Conservation (phyloP, 2,113 vertebrate species). For the Ardeotis arabs region DNA sequence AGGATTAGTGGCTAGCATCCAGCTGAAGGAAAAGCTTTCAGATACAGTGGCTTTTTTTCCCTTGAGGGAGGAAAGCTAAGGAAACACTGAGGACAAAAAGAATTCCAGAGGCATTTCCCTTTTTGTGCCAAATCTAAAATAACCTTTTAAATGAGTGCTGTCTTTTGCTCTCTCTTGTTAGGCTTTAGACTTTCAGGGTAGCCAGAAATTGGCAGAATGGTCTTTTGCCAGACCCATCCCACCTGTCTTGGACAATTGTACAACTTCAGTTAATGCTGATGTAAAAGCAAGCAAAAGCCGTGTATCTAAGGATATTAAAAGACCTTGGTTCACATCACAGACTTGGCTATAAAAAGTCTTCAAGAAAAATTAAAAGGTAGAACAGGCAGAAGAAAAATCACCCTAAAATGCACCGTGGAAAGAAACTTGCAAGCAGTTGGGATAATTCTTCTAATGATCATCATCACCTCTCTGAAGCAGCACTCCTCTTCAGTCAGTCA, state of each 20-base stretch:
- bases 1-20: constrained; percentile 56
- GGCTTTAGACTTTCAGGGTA: constrained; percentile 7
- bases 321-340: not conserved
- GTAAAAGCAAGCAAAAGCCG: not conserved
- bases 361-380: not conserved
- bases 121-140: constrained; percentile 51
- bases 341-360: not conserved
- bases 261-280: not conserved
- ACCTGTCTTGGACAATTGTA: not conserved
- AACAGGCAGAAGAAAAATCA: not conserved
- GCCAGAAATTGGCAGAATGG: not conserved
- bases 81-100: constrained; percentile 19
- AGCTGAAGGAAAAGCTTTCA: constrained; percentile 50
- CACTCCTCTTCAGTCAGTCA: not conserved
- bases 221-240: not conserved
- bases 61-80: constrained; percentile 32
- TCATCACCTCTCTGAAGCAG: not conserved
- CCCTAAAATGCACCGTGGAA: not conserved
- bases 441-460: not conserved
- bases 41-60: constrained; percentile 37
- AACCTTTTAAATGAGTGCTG: constrained; percentile 31
- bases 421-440: not conserved
- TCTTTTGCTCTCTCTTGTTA: constrained; percentile 20
- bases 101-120: constrained; percentile 39
- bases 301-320: not conserved